Conservation (phyloP, 2,888 invertebrate species). For the Tupiocoris notatus region DNA sequence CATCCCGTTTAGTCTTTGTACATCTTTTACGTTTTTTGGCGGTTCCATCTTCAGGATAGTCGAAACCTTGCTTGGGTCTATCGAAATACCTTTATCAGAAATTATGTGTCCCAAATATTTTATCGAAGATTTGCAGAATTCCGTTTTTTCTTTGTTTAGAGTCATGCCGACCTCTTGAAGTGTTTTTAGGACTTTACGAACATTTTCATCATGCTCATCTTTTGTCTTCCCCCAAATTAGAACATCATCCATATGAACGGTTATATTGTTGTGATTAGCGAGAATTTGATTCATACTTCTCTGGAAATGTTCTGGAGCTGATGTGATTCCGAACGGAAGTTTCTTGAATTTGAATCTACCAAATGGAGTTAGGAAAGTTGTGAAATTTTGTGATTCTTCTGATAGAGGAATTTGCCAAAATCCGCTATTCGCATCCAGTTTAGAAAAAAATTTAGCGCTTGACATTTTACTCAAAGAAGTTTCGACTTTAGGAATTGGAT, state of each 20-base stretch:
- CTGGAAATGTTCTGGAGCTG: conserved; percentile 51
- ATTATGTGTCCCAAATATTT: neutral
- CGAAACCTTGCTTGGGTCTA: neutral
- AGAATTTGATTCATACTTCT: conserved; percentile 38
- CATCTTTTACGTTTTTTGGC: neutral
- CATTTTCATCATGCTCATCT: conserved; percentile 47
- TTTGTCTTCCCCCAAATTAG: conserved; percentile 46
- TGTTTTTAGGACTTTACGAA: conserved; percentile 21
- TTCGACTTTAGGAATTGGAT: conserved; percentile 21
- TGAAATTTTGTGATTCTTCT: conserved; percentile 14
- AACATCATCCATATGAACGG: conserved; percentile 49
- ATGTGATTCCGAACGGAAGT: conserved; percentile 50
- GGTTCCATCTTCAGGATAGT: neutral
- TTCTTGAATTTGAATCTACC: conserved; percentile 27
- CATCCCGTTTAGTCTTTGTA: neutral
- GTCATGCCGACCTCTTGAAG: conserved; percentile 40
- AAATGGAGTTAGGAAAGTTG: conserved; percentile 36
- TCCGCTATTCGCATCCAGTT: conserved; percentile 33
- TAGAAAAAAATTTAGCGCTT: conserved; percentile 26
- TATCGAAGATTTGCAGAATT: neutral
- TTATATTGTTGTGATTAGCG: conserved; percentile 42
- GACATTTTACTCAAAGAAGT: conserved; percentile 11
- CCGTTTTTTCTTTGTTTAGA: conserved; percentile 48
- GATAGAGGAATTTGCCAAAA: conserved; percentile 34
- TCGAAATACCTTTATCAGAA: neutral